Base-by-base conservation (phyloP, 2,113 vertebrate genomes). In the Vidua macroura region DNA sequence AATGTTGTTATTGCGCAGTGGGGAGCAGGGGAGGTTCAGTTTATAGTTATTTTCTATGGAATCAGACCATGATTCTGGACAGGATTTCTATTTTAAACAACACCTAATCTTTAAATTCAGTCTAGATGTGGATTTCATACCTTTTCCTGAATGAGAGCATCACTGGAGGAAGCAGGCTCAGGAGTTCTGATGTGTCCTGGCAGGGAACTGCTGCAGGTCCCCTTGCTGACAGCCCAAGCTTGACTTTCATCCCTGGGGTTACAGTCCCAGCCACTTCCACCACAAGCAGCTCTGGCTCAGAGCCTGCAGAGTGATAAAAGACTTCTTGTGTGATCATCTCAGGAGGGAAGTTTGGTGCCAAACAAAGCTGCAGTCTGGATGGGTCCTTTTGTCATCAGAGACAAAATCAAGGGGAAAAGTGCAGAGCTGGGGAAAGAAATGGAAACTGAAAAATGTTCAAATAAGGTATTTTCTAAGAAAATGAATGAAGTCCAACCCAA, bases 291-390 rank as follows among this genome's bases (percentile, higher is more conserved):
- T 85, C 84, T 94, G 91, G 94, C 95, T 87, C 63, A 33, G 82
- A 70, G 91, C 85, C 39, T 4, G 48, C 39, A 0, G 13, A 91
- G 75, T 86, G 95, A 96, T 93, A 95, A 96, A 96, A 94, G 93
- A 63, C 90, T 91, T 85, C 81, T 94, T 95, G 93, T 95, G 79
- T 20, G 82, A 95, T 55, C 93, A 88, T 81, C 94, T 96, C 93
- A 52, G 79, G 85, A 94, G 85, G 73, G 31, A 88, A 94, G 79
- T 70, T 21, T 63, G 63, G 68, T 95, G 90, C 90, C 93, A 96
- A 96, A 95, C 56, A 94, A 96, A 95, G 92, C 92, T 92, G 90
- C 72, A 83, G 90, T 73, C 92, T 94, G 85, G 67, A 90, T 77
- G 85, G 44, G 44, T 70, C 87, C 81, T 95, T 95, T 87, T 73